phyloP scores from a whole-genome alignment of 1,140 invertebrate species.

The honey bee (Apis mellifera) region DNA sequence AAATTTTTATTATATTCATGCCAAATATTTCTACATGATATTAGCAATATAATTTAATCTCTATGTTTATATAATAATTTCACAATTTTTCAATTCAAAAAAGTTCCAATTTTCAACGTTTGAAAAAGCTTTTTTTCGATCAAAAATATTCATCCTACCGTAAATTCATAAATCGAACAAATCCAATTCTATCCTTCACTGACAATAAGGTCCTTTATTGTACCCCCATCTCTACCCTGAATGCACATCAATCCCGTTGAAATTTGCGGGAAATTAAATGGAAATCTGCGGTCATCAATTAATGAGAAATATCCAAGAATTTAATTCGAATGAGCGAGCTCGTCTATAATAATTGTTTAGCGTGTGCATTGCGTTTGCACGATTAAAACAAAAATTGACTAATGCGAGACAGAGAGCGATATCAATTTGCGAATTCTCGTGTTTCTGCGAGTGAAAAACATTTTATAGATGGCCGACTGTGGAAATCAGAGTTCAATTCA shows the following conservation, averaged over 20 bases:
- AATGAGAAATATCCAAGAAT: conserved; percentile 25
- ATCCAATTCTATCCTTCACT: no score
- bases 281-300: conserved; percentile 5
- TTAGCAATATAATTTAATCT: no score
- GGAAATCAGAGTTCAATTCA: not conserved
- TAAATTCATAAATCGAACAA: no score
- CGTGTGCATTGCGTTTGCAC: not conserved
- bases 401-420: not conserved
- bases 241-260: not conserved
- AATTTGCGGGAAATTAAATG: conserved; percentile 29
- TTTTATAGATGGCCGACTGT: not conserved
- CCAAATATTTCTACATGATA: no score
- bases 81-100: no score
- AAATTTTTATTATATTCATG: no score
- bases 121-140: no score
- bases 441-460: not conserved
- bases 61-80: no score
- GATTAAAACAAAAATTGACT: conserved; percentile 31
- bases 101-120: no score
- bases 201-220: no score
- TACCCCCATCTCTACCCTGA: not conserved
- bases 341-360: conserved; percentile 9
- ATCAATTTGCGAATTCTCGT: not conserved
- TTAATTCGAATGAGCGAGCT: not conserved
- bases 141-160: no score